Conservation (phyloP, 2,797 vertebrate genomes). For the Coilia nasus region DNA sequence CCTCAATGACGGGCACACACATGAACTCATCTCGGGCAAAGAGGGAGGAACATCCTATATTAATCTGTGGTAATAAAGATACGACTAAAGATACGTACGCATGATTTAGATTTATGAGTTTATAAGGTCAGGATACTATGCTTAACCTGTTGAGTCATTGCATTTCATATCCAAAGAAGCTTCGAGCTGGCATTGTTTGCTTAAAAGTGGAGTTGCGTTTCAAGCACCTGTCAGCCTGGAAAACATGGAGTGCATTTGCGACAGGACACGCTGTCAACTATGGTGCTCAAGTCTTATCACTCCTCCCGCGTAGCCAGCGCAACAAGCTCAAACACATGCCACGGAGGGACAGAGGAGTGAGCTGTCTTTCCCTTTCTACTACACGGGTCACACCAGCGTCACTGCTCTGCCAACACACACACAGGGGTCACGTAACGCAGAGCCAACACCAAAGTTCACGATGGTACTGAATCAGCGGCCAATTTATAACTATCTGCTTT, state of each 20-base stretch:
- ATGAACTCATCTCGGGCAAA: neutral
- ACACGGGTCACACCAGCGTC: neutral
- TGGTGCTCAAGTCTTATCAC: neutral
- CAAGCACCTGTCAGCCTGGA: neutral
- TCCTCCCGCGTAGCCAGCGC: neutral
- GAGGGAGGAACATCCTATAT: neutral
- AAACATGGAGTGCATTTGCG: neutral
- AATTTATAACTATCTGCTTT: no score
- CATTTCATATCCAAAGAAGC: neutral
- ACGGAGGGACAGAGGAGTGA: neutral
- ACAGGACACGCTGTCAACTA: neutral
- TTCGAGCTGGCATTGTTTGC: neutral
- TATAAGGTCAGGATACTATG: neutral
- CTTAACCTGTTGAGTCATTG: neutral
- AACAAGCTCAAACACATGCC: conserved; percentile 15
- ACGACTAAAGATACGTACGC: neutral
- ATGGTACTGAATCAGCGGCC: neutral
- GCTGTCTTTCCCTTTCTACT: neutral
- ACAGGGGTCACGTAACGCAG: no score
- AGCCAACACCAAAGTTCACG: neutral
- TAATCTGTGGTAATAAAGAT: neutral
- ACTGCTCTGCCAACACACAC: neutral
- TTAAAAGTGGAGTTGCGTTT: neutral
- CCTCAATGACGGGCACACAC: neutral
- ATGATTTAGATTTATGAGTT: neutral